A percentile compares a stretch with the other conserved stretches of the same genome.
phyloP scores from a whole-genome alignment of 2,888 invertebrate species.

The Apomyelois bistriatella region DNA sequence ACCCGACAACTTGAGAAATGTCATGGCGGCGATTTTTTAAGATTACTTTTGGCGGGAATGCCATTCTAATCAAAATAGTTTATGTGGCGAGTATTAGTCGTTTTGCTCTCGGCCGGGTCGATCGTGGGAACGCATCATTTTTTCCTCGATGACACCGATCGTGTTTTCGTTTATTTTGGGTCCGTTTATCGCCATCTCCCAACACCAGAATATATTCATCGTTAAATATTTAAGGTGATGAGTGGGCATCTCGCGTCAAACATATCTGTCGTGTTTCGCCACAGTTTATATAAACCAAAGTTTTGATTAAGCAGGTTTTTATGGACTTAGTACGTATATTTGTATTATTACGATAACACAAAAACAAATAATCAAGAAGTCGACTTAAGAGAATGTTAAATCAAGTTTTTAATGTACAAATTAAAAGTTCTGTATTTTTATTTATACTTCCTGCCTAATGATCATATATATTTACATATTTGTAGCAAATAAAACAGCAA shows the following conservation, averaged over 20 bases:
- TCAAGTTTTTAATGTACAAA: no score
- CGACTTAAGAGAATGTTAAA: no score
- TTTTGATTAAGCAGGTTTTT: no score
- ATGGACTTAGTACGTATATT: no score
- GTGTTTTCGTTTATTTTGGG: conserved; percentile 29
- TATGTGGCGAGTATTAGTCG: conserved; percentile 55
- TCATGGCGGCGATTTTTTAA: conserved; percentile 56
- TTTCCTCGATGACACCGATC: conserved; percentile 38
- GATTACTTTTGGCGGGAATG: conserved; percentile 65
- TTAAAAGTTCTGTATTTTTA: no score
- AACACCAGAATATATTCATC: conserved; percentile 11
- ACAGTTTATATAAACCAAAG: no score
- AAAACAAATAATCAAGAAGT: no score
- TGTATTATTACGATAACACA: no score
- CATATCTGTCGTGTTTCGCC: neutral
- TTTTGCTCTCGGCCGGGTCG: conserved; percentile 36
- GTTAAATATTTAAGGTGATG: neutral
- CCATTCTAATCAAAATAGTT: conserved; percentile 80
- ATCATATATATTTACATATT: no score
- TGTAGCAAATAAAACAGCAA: no score
- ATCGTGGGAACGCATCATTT: conserved; percentile 58
- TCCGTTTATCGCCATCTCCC: conserved; percentile 30
- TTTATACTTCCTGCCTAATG: no score
- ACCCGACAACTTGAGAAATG: conserved; percentile 73
- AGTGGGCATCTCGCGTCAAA: conserved; percentile 20